phyloP scores from a whole-genome alignment of 2,113 vertebrate genomes.

The Neolamprologus hecqui region DNA sequence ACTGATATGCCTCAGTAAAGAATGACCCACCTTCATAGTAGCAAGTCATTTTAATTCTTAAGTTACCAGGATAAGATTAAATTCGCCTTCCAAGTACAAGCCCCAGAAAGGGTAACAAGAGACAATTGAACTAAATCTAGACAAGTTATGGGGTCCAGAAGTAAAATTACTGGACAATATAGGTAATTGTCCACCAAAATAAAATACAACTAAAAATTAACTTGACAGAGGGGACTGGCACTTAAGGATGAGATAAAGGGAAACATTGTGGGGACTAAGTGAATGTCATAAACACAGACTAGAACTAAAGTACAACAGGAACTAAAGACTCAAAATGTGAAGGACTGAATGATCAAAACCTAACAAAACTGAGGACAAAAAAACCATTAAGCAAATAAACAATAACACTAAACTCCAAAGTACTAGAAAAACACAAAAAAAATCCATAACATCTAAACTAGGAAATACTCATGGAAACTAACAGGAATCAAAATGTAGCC shows the following conservation, averaged over 20 bases:
- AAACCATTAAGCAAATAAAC: background rate
- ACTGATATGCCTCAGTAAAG: background rate
- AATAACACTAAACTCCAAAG: background rate
- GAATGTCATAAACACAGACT: background rate
- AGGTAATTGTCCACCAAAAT: background rate
- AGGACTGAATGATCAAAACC: background rate
- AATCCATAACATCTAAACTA: background rate
- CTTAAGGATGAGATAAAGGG: background rate
- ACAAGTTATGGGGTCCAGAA: background rate
- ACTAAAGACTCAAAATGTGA: background rate
- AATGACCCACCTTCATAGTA: background rate
- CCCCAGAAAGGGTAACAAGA: background rate
- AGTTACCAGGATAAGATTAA: background rate
- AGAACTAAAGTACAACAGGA: background rate
- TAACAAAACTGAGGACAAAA: rapidly evolving
- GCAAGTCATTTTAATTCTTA: background rate
- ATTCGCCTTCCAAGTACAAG: background rate
- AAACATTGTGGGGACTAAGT: background rate
- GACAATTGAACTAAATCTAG: background rate
- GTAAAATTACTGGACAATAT: background rate
- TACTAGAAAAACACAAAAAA: background rate
- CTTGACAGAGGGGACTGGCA: background rate
- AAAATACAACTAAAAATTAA: background rate
- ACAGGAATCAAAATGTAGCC: background rate
- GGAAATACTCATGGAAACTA: background rate